Base-by-base conservation (phyloP, 1,140 invertebrate species). In the Cheumatopsyche charites region DNA sequence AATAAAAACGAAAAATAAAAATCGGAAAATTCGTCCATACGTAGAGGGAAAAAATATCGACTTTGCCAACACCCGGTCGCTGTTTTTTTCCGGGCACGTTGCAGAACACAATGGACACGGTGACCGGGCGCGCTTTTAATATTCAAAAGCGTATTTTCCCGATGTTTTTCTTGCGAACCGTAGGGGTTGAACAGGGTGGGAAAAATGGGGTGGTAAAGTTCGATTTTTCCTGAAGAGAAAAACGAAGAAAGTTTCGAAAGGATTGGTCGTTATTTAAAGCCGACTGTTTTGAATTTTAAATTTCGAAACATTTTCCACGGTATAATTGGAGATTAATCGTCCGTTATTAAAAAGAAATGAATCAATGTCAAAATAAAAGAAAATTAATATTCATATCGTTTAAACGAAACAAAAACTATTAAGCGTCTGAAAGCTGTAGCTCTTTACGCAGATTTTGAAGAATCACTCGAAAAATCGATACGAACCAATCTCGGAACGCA, bases 291-390 rank as follows among this genome's bases (percentile, higher is more conserved):
- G 63, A 66, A 66, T 45, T 66, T 66, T 11, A 66, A 66, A 66
- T 66, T 47, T 66, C 25, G 11, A 62, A 6, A 36, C 19, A 5
- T 61, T 61, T 19, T 61, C 23, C 4, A 6, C 23, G n/a, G 55
- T 4, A 19, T 21, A 5, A 19, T 21, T 3, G 6, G 19, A 6
- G 55, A 61, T 19, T 21, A 61, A 61, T 61, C 55, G 55, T 4
- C n/a, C 55, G 13, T 13, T 3, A 23, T 55, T 25, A 70, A 70
- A 70, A 26, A 63, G 62, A 58, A n/a, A 71, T 71, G 63, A 71
- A 71, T 71, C 69, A 71, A 71, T 13, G 69, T 71, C 61, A n/a
- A 55, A 58, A 70, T n/a, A n/a, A n/a, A n/a, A n/a, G n/a, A n/a
- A n/a, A n/a, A n/a, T n/a, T n/a, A n/a, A n/a, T n/a, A n/a, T n/a